These are phyloP conservation scores for Anthopleura sola DNA, from an alignment of 64 coral and sea anemone genomes.

Conservation along the genomic window DNA sequence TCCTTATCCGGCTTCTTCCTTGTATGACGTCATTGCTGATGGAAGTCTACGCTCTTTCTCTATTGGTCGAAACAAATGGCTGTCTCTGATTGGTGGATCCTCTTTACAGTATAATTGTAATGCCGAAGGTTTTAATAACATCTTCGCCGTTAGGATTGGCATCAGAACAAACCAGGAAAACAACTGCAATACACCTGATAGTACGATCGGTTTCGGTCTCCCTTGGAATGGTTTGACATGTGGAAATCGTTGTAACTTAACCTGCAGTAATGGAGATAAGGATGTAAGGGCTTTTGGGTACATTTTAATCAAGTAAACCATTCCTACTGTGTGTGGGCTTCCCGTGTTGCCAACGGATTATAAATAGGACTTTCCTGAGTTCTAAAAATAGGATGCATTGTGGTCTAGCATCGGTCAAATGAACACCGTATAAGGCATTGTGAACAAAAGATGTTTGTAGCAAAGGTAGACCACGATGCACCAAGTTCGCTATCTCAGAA, in stretches of 20 bases:
- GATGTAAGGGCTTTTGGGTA: not conserved
- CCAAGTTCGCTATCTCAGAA: no score
- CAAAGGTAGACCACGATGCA: no score
- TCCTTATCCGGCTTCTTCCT: not conserved
- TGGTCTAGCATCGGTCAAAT: no score
- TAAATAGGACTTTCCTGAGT: no score
- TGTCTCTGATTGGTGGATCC: conserved; percentile 29
- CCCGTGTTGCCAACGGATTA: no score
- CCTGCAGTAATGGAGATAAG: not conserved
- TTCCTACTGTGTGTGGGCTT: no score
- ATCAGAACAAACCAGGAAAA: not conserved
- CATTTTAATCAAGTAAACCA: not conserved
- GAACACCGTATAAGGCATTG: no score
- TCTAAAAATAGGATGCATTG: no score
- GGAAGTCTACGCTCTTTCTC: conserved; percentile 6
- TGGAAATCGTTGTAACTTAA: not conserved
- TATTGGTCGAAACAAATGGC: conserved; percentile 30
- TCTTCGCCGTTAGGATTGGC: not conserved
- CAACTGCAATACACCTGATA: not conserved
- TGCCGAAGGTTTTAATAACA: not conserved
- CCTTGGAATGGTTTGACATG: no score
- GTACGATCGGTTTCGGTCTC: not conserved
- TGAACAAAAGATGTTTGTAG: no score
- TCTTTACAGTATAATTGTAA: conserved; percentile 35
- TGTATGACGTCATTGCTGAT: conserved; percentile 43